phyloP scores from a whole-genome alignment of 2,113 vertebrate species.

The Labeo catla region DNA sequence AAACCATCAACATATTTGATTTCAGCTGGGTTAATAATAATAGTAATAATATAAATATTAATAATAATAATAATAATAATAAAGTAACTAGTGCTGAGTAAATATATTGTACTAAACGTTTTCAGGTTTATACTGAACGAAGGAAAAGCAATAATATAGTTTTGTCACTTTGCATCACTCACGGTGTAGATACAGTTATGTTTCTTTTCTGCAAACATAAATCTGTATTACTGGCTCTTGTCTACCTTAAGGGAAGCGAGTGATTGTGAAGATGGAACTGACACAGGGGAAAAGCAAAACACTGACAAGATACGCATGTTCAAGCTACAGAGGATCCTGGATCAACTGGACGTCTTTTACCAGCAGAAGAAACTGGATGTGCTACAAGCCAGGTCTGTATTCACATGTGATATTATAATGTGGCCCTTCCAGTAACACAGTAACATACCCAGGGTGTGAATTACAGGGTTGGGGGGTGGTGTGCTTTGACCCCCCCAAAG shows the following conservation, averaged over 20 bases:
- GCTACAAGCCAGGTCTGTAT: conserved; percentile 78
- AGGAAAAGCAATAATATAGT: too few species aligned
- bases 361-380: conserved; percentile 74
- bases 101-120: background rate
- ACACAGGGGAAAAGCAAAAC: conserved; percentile 20
- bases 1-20: background rate
- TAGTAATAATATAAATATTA: too few species aligned
- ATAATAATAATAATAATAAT: too few species aligned
- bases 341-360: conserved; percentile 68
- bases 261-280: background rate
- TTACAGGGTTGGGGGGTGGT: too few species aligned
- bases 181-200: too few species aligned
- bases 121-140: too few species aligned
- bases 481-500: too few species aligned
- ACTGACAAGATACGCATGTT: conserved; percentile 64
- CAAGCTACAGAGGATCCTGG: conserved; percentile 71
- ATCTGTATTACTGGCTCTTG: background rate
- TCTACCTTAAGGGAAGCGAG: conserved; percentile 57
- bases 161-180: too few species aligned
- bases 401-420: conserved; percentile 9
- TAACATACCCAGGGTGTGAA: background rate
- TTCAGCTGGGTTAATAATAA: background rate
- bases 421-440: background rate
- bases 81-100: background rate
- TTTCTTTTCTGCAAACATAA: background rate